These are phyloP conservation scores for Teleogryllus oceanicus DNA, from an alignment of 2,888 invertebrate species.

Conservation along the genomic window DNA sequence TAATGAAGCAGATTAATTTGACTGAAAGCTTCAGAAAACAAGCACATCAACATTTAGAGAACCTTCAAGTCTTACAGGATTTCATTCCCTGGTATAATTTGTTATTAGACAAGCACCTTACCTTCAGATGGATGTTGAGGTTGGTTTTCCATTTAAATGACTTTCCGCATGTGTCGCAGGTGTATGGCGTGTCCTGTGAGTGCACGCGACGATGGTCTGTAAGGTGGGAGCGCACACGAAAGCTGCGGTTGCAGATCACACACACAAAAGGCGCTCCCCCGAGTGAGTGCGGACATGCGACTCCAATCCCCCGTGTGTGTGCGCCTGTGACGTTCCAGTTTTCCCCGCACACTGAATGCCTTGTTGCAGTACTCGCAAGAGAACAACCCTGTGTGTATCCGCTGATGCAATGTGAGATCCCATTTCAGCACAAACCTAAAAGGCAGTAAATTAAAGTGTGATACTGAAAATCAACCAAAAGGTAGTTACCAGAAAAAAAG, in stretches of 20 bases:
- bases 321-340: constrained; percentile 46
- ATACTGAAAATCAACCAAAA: too few relatives aligned
- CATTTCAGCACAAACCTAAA: constrained; percentile 44
- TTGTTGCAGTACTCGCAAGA: constrained; percentile 47
- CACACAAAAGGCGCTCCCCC: constrained; percentile 42
- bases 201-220: constrained; percentile 45
- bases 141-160: constrained; percentile 46
- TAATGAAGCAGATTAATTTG: too few relatives aligned
- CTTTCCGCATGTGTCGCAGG: constrained; percentile 45
- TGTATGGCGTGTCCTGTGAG: constrained; percentile 40
- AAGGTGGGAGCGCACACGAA: constrained; percentile 44
- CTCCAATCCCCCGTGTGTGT: constrained; percentile 47
- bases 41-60: too few relatives aligned
- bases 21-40: too few relatives aligned
- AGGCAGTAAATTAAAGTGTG: neutral
- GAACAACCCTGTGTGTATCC: constrained; percentile 45
- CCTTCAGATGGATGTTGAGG: constrained; percentile 44
- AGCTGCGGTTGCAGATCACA: constrained; percentile 43
- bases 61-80: too few relatives aligned
- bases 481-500: too few relatives aligned
- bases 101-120: constrained; percentile 28
- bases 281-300: constrained; percentile 46
- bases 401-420: constrained; percentile 46
- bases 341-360: constrained; percentile 46
- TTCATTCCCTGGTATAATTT: too few relatives aligned